Evolutionary conservation across 2,797 vertebrate genomes (phyloP).

Genomic region (Cynopterus sphinx): DNA sequence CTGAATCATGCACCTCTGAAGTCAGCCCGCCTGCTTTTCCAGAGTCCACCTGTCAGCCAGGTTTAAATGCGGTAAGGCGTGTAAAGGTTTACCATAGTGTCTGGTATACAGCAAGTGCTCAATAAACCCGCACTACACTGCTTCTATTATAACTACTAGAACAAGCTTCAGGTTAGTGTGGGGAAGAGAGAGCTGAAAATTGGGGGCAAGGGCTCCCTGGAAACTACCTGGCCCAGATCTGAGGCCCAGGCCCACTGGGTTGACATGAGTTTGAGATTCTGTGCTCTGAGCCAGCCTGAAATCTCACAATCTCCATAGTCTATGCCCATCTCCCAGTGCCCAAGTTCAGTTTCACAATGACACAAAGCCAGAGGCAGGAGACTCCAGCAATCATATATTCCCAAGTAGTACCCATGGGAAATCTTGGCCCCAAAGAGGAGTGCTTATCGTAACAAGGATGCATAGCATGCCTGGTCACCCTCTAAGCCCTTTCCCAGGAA

Average conservation of each 20-base stretch:
- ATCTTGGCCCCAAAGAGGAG: not conserved
- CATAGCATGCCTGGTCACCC: fast-evolving
- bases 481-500: not conserved
- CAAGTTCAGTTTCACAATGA: not conserved
- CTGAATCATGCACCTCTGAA: not conserved
- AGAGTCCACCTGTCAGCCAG: not conserved
- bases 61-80: not conserved
- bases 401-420: not conserved
- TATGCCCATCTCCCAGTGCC: fast-evolving
- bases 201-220: not conserved
- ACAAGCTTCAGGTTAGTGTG: not conserved
- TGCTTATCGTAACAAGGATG: not conserved
- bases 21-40: not conserved
- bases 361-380: not conserved
- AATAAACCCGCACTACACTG: fast-evolving
- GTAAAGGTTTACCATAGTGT: fast-evolving
- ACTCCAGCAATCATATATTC: not conserved
- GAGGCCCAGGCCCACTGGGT: fast-evolving
- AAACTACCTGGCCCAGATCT: not conserved
- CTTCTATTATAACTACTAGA: not conserved
- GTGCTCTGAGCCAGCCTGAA: not conserved
- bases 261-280: not conserved
- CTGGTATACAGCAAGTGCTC: not conserved
- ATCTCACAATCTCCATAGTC: not conserved
- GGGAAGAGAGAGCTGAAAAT: not conserved